Conservation (phyloP, 2,888 invertebrate genomes). For the Sinelater perroti region DNA sequence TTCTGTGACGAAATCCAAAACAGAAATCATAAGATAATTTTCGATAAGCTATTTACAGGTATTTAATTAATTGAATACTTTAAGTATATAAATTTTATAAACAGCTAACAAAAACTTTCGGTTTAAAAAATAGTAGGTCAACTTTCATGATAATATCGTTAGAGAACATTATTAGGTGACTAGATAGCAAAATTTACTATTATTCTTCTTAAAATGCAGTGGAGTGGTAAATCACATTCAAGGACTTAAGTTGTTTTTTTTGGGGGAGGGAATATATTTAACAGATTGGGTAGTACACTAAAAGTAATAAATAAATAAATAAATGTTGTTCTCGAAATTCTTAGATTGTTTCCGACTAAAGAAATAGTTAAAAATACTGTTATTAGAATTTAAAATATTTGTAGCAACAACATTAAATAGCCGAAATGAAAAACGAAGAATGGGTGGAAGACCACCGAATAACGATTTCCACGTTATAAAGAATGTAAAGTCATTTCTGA, state of each 20-base stretch:
- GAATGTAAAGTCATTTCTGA: conserved; percentile 29
- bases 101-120: no score
- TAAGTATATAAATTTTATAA: no score
- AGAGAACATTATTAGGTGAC: neutral
- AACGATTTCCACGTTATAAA: conserved; percentile 6
- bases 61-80: neutral
- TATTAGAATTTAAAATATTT: conserved; percentile 31
- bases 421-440: conserved; percentile 24
- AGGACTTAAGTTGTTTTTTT: neutral
- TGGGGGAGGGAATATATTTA: conserved; percentile 12
- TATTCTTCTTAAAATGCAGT: no score
- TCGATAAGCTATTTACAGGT: conserved; percentile 15
- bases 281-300: conserved; percentile 3
- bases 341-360: conserved; percentile 10
- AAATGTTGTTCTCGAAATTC: conserved; percentile 8
- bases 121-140: neutral
- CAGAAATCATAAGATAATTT: conserved; percentile 7
- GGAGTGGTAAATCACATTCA: no score
- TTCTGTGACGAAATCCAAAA: neutral
- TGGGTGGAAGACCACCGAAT: conserved; percentile 25
- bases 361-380: conserved; percentile 19
- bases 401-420: conserved; percentile 28
- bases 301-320: conserved; percentile 12
- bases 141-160: neutral
- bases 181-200: neutral